Evolutionary conservation across 2,797 vertebrate species (phyloP), one percentile per base, ranked within the genome.

Genomic region (Takifugu rubripes): DNA sequence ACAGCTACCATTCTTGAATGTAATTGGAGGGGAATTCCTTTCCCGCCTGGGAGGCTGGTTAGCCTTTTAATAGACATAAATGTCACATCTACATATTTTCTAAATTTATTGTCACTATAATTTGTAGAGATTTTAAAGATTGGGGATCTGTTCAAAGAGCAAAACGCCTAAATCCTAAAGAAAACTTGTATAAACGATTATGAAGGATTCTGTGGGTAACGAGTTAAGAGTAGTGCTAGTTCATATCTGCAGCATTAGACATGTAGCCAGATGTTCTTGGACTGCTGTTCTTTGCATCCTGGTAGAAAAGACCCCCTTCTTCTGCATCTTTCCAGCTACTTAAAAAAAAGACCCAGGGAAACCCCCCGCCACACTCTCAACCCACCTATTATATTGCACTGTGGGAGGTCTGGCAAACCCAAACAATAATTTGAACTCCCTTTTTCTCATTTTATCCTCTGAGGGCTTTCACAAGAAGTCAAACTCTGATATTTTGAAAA

Each of bases 361-460:
- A 78, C 65, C 77, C 85, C 85, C 75, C n/a, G 6, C 64, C 2
- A 77, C 72, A 79, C 64, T 75, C 59, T 70, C 62, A 77, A 73
- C 72, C 82, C 73, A 74, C 74, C 65, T 69, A 82, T 83, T 79
- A 77, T 74, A 62, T 59, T 58, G 61, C 74, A 49, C 43, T 26
- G 74, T 82, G 78, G 78, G 80, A 77, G 76, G 62, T 53, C 42
- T 0, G 31, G 53, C 46, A 70, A 82, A 73, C 65, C 73, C 70
- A 83, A 86, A 86, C 84, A 81, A 64, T 75, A 52, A 84, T 84
- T 82, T 74, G 72, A 68, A 76, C 59, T 69, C 65, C 52, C 6
- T 63, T 75, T 79, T 55, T 61, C 61, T 57, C 54, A 25, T 68
- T 63, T 76, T 71, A 72, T 77, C 76, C 67, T 36, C 48, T 61